Conservation (phyloP, 2,113 vertebrate species). For the Myotis lucifugus region DNA sequence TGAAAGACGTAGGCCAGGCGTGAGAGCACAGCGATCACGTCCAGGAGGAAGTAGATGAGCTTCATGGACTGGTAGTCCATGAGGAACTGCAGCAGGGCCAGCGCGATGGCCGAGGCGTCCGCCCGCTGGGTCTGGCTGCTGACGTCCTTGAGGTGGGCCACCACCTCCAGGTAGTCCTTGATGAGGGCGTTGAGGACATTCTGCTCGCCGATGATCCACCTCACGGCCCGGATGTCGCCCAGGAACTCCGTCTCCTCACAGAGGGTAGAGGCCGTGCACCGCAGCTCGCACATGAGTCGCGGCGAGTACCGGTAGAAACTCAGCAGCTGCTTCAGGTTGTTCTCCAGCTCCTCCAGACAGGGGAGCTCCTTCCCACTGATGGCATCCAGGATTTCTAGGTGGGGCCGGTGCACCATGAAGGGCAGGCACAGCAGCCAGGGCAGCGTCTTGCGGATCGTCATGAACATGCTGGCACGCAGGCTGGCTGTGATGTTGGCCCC, state of each 20-base stretch:
- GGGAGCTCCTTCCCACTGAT: conserved; percentile 96
- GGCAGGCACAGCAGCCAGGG: conserved; percentile 96
- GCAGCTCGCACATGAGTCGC: conserved; percentile 93
- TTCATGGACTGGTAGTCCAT: conserved; percentile 98
- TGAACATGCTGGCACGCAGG: conserved; percentile 92
- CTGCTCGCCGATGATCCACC: conserved; percentile 97
- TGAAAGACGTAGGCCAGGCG: conserved; percentile 95
- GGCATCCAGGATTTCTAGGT: conserved; percentile 94
- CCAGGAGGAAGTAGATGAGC: conserved; percentile 96
- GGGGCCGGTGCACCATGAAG: conserved; percentile 95
- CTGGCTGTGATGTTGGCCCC: conserved; percentile 92
- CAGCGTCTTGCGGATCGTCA: conserved; percentile 93
- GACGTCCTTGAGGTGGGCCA: conserved; percentile 95
- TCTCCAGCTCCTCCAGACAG: conserved; percentile 96
- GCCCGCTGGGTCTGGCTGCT: conserved; percentile 95
- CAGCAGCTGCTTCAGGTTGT: conserved; percentile 96
- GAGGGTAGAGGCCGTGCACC: conserved; percentile 91
- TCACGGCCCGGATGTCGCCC: conserved; percentile 94
- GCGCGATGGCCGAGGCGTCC: conserved; percentile 93
- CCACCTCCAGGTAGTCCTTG: conserved; percentile 97
- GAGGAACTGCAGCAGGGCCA: conserved; percentile 96
- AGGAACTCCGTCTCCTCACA: conserved; percentile 96
- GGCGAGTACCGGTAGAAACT: conserved; percentile 98
- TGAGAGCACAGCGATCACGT: conserved; percentile 94
- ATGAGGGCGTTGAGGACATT: conserved; percentile 97